A percentile compares a stretch with the other conserved stretches of the same genome.
phyloP scores from a whole-genome alignment of 2,797 vertebrate species.

The Hydrophis major region DNA sequence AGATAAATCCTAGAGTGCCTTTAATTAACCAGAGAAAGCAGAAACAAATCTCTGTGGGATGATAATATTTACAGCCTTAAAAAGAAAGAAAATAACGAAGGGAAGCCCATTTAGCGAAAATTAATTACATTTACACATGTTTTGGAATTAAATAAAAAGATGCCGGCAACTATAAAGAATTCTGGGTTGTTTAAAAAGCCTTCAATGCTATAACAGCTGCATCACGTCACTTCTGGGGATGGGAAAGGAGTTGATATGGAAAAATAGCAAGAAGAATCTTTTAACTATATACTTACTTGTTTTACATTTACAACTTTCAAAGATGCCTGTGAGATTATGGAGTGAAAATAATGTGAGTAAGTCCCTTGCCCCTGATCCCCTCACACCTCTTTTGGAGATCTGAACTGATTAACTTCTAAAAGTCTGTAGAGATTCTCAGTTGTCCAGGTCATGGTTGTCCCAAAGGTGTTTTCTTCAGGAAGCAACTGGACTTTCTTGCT shows the following conservation, averaged over 20 bases:
- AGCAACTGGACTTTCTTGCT: too few relatives aligned
- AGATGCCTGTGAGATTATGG: not conserved
- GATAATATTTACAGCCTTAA: slow-evolving; percentile 74
- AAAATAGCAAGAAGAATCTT: not conserved
- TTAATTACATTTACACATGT: slow-evolving; percentile 68
- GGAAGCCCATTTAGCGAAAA: slow-evolving; percentile 59
- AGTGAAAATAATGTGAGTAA: not conserved
- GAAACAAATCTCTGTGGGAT: slow-evolving; percentile 71
- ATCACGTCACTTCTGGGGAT: not conserved
- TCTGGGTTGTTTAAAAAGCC: not conserved
- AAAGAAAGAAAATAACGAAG: slow-evolving; percentile 68
- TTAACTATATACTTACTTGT: not conserved
- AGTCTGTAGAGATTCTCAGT: too few relatives aligned
- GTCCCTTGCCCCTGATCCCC: not conserved
- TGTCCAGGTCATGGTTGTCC: too few relatives aligned
- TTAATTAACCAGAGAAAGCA: slow-evolving; percentile 78
- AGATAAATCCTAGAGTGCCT: slow-evolving; percentile 72
- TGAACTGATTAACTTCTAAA: not conserved
- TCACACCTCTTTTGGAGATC: not conserved
- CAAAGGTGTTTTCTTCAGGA: too few relatives aligned
- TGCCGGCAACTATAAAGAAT: not conserved
- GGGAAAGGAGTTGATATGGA: not conserved
- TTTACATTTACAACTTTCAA: not conserved
- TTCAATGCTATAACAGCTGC: not conserved
- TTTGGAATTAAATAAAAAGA: slow-evolving; percentile 55